Evolutionary conservation across 2,888 invertebrate genomes (phyloP).

Genomic region (Rugalucina vietnamica): DNA sequence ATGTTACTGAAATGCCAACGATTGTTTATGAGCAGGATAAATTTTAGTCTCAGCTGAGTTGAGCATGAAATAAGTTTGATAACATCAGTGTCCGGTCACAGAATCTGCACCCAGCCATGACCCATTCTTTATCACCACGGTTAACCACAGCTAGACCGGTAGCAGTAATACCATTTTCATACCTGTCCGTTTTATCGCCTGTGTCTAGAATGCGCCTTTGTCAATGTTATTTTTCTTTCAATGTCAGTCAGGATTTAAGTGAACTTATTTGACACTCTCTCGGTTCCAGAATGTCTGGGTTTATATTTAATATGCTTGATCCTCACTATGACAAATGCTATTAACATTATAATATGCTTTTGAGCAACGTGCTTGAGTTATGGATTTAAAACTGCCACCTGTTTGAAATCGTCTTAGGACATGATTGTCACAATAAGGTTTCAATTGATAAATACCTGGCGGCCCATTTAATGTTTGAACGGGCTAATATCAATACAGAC

Average conservation of each 20-base stretch:
- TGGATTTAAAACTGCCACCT: slow-evolving; percentile 17
- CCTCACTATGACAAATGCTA: slow-evolving; percentile 57
- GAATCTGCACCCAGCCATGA: too few species aligned
- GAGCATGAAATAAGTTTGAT: too few species aligned
- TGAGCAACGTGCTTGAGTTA: slow-evolving; percentile 17
- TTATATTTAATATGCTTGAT: slow-evolving; percentile 52
- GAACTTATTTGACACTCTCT: slow-evolving; percentile 54
- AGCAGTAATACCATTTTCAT: not conserved
- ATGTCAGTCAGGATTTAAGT: not conserved
- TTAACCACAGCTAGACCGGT: not conserved
- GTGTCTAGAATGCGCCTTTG: not conserved
- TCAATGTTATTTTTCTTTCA: not conserved
- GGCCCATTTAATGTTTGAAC: slow-evolving; percentile 11
- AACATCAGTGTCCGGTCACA: too few species aligned
- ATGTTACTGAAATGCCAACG: too few species aligned
- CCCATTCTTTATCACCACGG: not conserved
- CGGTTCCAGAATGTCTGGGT: slow-evolving; percentile 61
- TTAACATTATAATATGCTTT: slow-evolving; percentile 56
- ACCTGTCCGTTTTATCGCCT: not conserved
- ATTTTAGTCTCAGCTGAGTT: too few species aligned
- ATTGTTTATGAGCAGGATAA: too few species aligned
- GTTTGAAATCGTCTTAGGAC: slow-evolving; percentile 17
- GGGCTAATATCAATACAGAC: slow-evolving; percentile 5
- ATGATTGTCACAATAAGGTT: slow-evolving; percentile 37
- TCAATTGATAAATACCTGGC: slow-evolving; percentile 38